Base-by-base conservation (phyloP, 2,113 vertebrate species). In the Actenoides hombroni region DNA sequence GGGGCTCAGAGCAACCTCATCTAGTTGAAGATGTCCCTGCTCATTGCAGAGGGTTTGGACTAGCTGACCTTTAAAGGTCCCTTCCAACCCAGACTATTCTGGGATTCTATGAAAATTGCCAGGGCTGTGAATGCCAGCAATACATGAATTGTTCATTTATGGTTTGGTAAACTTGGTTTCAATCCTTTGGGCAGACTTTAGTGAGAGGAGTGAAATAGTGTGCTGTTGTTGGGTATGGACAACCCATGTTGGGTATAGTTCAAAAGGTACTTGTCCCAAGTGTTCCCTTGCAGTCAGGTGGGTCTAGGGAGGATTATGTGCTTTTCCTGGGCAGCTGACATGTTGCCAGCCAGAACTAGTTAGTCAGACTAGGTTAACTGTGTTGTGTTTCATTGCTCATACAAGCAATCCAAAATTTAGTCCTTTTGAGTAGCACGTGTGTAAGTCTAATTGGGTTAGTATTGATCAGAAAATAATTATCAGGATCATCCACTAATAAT, bases 261-360 rank as follows among this genome's bases (percentile, higher is more conserved):
- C 63, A 44, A 5, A 85, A 69, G 44, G 28, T 11, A 1, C 17
- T 33, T 83, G n/a, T 88, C 75, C 54, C 16, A 44, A 5, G 21
- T 13, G 29, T 70, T 85, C 18, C 49, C 31, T 49, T 83, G 28
- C 86, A 88, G 73, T n/a, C 49, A 51, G 49, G 49, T 51, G 49
- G 12, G 49, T 13, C 13, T 2, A 3, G 5, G 17, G 20, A 59
- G 39, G 11, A 46, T 86, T 49, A 18, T 29, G 20, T 81, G 35
- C n/a, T 92, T 94, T 92, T 53, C 20, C 18, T 54, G 51, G 75
- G 46, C n/a, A 48, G 44, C 18, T 0, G 0, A 2, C 14, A 5
- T 9, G 2, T 76, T 86, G 26, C 68, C 31, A 29, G 0, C n/a
- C 0, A 0, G 49, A n/a, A 24, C 46, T 82, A 39, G 31, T 76